Conservation (phyloP, 1,140 invertebrate species). For the Mylabris phalerata region DNA sequence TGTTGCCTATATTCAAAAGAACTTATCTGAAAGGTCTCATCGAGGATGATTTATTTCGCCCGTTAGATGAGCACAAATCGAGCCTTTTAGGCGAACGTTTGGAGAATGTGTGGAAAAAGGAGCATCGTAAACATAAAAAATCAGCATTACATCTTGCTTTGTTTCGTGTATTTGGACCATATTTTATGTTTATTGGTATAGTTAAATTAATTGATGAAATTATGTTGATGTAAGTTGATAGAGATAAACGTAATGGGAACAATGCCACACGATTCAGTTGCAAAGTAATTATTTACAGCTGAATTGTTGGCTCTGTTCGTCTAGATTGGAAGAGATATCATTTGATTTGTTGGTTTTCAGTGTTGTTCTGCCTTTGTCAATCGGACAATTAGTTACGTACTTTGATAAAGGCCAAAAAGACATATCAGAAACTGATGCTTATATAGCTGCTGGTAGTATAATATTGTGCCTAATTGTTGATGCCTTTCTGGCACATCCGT, state of each 20-base stretch:
- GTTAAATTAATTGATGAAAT: constrained; percentile 39
- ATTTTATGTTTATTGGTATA: constrained; percentile 39
- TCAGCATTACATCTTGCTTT: constrained; percentile 37
- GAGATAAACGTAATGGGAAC: neutral
- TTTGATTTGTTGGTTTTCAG: constrained; percentile 44
- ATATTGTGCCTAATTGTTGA: constrained; percentile 62
- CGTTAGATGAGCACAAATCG: constrained; percentile 51
- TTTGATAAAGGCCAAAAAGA: constrained; percentile 49
- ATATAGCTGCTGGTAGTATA: constrained; percentile 59
- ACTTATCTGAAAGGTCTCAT: constrained; percentile 48
- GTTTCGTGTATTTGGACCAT: constrained; percentile 40
- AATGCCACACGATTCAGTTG: neutral
- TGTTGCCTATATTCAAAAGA: constrained; percentile 47
- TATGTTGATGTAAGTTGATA: constrained; percentile 36
- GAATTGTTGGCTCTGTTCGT: constrained; percentile 10
- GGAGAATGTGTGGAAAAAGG: constrained; percentile 46
- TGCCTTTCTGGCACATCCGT: constrained; percentile 63
- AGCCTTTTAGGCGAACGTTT: constrained; percentile 49
- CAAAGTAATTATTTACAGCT: neutral
- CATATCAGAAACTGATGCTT: constrained; percentile 51
- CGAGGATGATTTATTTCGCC: constrained; percentile 51
- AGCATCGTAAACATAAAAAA: constrained; percentile 41
- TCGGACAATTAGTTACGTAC: constrained; percentile 65
- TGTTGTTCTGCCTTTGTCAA: constrained; percentile 61
- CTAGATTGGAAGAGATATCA: neutral